Base-by-base conservation (phyloP, 92 coral and sea anemone species). In the Epizoanthus rinbou region DNA sequence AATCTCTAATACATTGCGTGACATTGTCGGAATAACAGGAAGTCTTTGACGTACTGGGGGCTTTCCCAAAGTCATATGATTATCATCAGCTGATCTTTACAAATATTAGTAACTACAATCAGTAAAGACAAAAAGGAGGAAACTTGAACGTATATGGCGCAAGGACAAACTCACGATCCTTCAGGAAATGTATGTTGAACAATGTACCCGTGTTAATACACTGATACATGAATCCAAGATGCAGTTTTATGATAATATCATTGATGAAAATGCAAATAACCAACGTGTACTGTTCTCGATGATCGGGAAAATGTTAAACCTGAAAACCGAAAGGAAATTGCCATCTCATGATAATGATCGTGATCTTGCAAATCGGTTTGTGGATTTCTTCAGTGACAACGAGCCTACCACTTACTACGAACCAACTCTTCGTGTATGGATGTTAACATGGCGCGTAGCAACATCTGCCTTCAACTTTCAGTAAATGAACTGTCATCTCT, bases 401-500 rank as follows among this genome's bases (percentile, higher is more conserved):
- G 63, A 80, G 74, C 17, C 59, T 80, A 62, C 84, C 74, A 25
- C 72, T 24, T 33, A 19, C 84, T 37, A 80, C 84, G 13, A 71
- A 19, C 66, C 22, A 71, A 19, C 67, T 54, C 84, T 64, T 14
- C 84, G 62, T 80, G 74, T 64, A 10, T 28, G 24, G 45, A 78
- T 14, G 16, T 14, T 63, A 14, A 63, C 69, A 63, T 3, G 50
- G 73, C 73, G 14, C 22, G 17, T 68, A 68, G 19, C 73, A 68
- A 68, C 84, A 80, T 24, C 24, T 62, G 73, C 68, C n/a, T 65
- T 33, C 58, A 18, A 57, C 28, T 72, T 57, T 57, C 62, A 58
- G 85, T 58, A 69, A 82, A 80, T 33, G 91, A 84, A 75, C 81
- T 88, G 87, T 88, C 85, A 50, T 80, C 87, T 73, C 87, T 88